Percentiles rank a stretch among this genome's conserved stretches.
phyloP scores from a whole-genome alignment of 2,113 vertebrate genomes.

The Paraplagusia blochii region DNA sequence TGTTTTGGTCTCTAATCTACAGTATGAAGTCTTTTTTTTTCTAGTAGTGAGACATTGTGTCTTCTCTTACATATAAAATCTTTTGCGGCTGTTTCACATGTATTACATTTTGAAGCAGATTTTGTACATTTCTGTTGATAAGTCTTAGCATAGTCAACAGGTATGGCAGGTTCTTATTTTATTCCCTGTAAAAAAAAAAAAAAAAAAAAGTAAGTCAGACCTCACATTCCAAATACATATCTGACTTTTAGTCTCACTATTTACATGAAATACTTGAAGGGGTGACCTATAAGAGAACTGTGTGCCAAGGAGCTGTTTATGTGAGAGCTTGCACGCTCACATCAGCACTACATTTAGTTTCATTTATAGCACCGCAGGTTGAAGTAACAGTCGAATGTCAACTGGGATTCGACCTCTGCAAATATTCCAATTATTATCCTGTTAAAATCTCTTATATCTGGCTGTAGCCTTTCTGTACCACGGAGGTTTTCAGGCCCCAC shows the following conservation, averaged over 20 bases:
- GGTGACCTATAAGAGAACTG: conserved; percentile 34
- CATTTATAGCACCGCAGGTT: conserved; percentile 61
- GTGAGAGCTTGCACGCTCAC: conserved; percentile 15
- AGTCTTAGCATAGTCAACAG: too few relatives aligned
- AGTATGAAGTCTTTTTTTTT: conserved; percentile 27
- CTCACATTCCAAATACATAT: conserved; percentile 38
- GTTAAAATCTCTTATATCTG: conserved; percentile 55
- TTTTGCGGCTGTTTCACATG: too few relatives aligned
- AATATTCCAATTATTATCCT: conserved; percentile 62
- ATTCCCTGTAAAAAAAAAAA: too few relatives aligned
- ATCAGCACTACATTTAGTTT: conserved; percentile 40
- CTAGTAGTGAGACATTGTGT: conserved; percentile 1
- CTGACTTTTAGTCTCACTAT: conserved; percentile 33
- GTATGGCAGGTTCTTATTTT: too few relatives aligned
- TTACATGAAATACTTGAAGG: conserved; percentile 43
- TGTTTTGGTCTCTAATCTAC: conserved; percentile 11
- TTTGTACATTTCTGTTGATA: too few relatives aligned
- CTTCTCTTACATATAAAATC: too few relatives aligned
- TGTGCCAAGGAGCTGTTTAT: conserved; percentile 18
- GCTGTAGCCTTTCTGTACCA: conserved; percentile 47
- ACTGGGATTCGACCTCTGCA: conserved; percentile 65
- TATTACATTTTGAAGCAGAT: too few relatives aligned
- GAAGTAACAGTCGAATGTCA: conserved; percentile 62
- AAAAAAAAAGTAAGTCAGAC: conserved; percentile 27
- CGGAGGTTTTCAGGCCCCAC: conserved; percentile 28